These are phyloP conservation scores for Heliconius cydno DNA, from an alignment of 2,888 invertebrate species.

Conservation along the genomic window DNA sequence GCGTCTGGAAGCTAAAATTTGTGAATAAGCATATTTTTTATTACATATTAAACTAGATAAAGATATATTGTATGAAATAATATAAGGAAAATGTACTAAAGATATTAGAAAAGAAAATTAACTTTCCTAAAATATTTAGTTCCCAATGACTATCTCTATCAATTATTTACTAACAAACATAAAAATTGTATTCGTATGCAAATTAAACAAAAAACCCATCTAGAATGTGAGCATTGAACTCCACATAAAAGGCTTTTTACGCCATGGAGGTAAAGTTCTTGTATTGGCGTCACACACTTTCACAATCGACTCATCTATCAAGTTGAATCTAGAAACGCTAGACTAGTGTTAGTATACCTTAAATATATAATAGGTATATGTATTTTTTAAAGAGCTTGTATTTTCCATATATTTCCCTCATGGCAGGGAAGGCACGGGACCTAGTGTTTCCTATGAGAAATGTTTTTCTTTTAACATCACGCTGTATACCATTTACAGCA, in stretches of 20 bases:
- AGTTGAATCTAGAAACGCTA: slow-evolving; percentile 30
- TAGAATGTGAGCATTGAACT: slow-evolving; percentile 13
- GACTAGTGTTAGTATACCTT: not conserved
- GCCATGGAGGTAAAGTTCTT: slow-evolving; percentile 16
- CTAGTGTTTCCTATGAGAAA: too few species aligned
- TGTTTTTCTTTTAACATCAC: too few species aligned
- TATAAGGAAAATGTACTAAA: too few species aligned
- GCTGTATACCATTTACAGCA: too few species aligned
- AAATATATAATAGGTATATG: not conserved
- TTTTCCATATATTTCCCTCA: too few species aligned
- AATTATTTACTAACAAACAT: not conserved
- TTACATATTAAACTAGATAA: too few species aligned
- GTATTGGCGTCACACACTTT: slow-evolving; percentile 33
- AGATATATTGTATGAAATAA: too few species aligned
- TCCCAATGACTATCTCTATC: not conserved
- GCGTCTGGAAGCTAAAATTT: too few species aligned
- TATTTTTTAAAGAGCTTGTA: too few species aligned
- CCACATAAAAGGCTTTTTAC: slow-evolving; percentile 18
- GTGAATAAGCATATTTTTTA: too few species aligned
- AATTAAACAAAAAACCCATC: not conserved
- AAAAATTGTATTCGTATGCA: not conserved
- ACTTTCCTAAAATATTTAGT: not conserved
- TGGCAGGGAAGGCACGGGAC: too few species aligned
- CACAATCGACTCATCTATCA: slow-evolving; percentile 33
- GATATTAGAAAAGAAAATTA: not conserved